Evolutionary conservation across 2,888 invertebrate genomes (phyloP), one percentile per base, ranked within the genome.

Genomic region (Biston stratarius): DNA sequence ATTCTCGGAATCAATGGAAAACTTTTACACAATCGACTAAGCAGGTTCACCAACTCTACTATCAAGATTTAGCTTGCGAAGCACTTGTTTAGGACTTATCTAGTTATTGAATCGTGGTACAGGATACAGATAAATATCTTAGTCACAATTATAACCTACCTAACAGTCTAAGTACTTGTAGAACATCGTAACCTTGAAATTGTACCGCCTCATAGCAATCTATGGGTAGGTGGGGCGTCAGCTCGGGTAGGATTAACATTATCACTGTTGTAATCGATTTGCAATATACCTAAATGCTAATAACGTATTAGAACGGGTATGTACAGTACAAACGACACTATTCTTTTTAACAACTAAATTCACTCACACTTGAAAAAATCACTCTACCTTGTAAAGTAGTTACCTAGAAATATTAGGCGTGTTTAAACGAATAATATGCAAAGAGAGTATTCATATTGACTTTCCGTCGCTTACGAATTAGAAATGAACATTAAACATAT

Each of bases 1-100:
- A 61, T 67, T 67, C 58, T 51, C 58, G n/a, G 67, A 62, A 67
- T 67, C 67, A 53, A 62, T 67, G 61, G 66, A 66, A 65, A 67
- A 67, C 65, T 65, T 65, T 60, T 61, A 55, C 55, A 55, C 49
- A 60, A 59, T 64, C 53, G 40, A 48, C 14, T 64, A 15, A 36
- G 42, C 64, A 64, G 63, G 62, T 56, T 49, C 34, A 34, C 34
- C 24, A 24, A 15, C 38, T 47, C 10, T 34, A 38, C 40, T 7
- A 59, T 59, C 38, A 24, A 59, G 58, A 58, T 8, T 34, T 38
- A 38, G 15, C 14, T 56, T 24, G 12, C 7, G 5, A 52, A n/a
- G 7, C 14, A 34, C 34, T 61, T 44, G 53, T 44, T 53, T 40
- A 33, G 36, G 53, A 61, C 7, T 0, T 61, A 36, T 47, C 3